These are phyloP conservation scores for Chamaedrilus cognettii DNA, from an alignment of 2,888 invertebrate species.

Conservation along the genomic window DNA sequence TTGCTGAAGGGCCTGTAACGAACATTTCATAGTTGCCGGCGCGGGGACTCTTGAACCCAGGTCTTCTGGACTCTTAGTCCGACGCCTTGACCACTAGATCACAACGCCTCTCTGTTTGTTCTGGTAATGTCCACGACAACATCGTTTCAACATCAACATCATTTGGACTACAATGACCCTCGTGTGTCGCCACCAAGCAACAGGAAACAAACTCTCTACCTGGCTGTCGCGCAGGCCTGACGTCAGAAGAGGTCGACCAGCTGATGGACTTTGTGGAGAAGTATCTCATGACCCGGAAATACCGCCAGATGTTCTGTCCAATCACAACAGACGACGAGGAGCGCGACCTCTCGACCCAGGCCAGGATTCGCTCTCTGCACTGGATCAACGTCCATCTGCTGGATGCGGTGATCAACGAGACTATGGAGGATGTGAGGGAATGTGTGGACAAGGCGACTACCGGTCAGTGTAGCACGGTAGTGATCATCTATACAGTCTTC, in stretches of 20 bases:
- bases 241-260: constrained; percentile 75
- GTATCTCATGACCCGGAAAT: constrained; percentile 87
- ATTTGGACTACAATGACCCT: too few relatives aligned
- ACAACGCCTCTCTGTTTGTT: too few relatives aligned
- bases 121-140: too few relatives aligned
- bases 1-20: too few relatives aligned
- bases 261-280: constrained; percentile 90
- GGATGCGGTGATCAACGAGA: constrained; percentile 88
- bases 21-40: too few relatives aligned
- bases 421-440: constrained; percentile 80
- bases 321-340: constrained; percentile 82
- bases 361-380: constrained; percentile 89
- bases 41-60: too few relatives aligned
- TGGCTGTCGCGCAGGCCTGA: constrained; percentile 65
- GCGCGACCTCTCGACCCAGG: constrained; percentile 88
- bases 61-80: too few relatives aligned
- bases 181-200: too few relatives aligned
- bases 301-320: constrained; percentile 86
- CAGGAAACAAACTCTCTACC: too few relatives aligned
- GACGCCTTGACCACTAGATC: too few relatives aligned
- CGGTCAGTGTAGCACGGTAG: constrained; percentile 67
- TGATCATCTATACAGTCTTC: background rate
- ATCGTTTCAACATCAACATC: too few relatives aligned
- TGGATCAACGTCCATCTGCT: constrained; percentile 96
- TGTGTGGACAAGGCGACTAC: constrained; percentile 92